Evolutionary conservation across 1,140 invertebrate species (phyloP).

Genomic region (Akabosia matsudoensis): DNA sequence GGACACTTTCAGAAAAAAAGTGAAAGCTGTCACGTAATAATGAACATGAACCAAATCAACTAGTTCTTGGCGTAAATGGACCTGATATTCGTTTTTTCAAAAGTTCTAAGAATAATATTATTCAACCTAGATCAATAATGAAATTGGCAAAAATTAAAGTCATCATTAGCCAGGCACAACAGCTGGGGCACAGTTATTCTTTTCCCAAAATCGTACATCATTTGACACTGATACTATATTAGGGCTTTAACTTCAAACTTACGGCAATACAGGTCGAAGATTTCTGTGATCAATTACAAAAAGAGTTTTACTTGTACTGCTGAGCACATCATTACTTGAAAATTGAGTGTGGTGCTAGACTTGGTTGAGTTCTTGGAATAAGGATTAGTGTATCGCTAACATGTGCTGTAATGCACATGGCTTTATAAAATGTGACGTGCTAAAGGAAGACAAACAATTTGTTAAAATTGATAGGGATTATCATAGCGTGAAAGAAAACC

Average conservation of each 20-base stretch:
- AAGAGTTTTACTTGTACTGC: too few species aligned
- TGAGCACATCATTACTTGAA: too few species aligned
- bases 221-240: too few species aligned
- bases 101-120: neutral
- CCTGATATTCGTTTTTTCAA: neutral
- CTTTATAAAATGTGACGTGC: neutral
- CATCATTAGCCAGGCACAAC: too few species aligned
- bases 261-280: too few species aligned
- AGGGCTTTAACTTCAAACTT: too few species aligned
- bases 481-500: constrained; percentile 15
- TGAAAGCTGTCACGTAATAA: constrained; percentile 22
- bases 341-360: too few species aligned
- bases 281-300: too few species aligned
- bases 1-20: constrained; percentile 20
- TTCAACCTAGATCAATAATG: too few species aligned
- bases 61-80: neutral
- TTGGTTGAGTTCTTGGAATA: neutral
- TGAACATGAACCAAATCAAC: neutral
- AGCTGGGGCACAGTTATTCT: too few species aligned
- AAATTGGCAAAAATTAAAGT: too few species aligned
- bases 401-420: neutral
- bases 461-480: neutral
- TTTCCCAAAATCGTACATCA: too few species aligned
- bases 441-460: neutral
- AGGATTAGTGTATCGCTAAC: neutral